Evolutionary conservation across 2,113 vertebrate species (phyloP), one percentile per base, ranked within the genome.

Genomic region (Phyllopteryx taeniolatus): DNA sequence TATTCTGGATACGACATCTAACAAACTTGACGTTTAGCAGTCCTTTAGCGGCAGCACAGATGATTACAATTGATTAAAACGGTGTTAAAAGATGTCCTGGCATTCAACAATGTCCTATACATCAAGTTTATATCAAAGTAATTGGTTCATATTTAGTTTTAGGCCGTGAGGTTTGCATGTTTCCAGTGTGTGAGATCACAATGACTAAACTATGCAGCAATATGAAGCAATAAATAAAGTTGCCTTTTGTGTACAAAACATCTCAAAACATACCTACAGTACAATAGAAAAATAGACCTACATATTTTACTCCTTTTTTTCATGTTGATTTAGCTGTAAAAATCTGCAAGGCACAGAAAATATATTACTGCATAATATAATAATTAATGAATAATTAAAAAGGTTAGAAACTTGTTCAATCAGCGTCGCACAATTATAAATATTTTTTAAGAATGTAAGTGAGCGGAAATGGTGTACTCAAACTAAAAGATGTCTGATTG

Each of bases 41-140:
- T 68, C 70, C 85, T 79, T 82, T 76, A 14, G 6, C 59, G 8
- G 13, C 56, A 31, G n/a, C 7, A 15, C 27, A 54, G 4, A 76
- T 49, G 49, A 27, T 8, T 42, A 75, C 68, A 46, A 75, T 49
- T 77, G 47, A 42, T 46, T 14, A 64, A 43, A 54, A 60, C 39
- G 51, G 44, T 60, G 19, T 33, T 51, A 20, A 53, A 56, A 19
- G 49, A 19, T 1, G 15, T 67, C 65, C 65, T 49, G 44, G 2
- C 11, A 51, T n/a, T 42, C 57, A 27, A 22, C 20, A 68, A 42
- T 75, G 27, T 43, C 35, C 7, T 19, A 46, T 63, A 54, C 9
- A 43, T 31, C 35, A 62, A 43, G 62, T 44, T 27, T 13, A 31
- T 44, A 10, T 53, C 2, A 53, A 53, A 31, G 11, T 31, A 67